Evolutionary conservation across 2,113 vertebrate species (phyloP), one percentile per base, ranked within the genome.

Genomic region (Galemys pyrenaicus): DNA sequence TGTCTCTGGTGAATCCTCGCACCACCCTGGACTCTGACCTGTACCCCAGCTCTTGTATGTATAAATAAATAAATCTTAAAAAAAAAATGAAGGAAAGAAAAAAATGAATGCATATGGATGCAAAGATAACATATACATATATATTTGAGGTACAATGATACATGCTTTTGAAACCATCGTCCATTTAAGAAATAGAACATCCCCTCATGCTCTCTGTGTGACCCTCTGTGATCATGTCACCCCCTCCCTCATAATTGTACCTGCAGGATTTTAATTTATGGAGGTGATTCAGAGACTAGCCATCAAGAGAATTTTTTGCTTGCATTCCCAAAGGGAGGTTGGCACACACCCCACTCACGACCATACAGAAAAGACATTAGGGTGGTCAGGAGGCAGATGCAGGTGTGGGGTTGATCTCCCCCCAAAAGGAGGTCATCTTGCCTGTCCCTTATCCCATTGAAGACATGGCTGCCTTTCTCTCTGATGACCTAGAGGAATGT

Each of bases 261-360:
- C 22, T 10, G 17, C 6, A 71, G 56, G 30, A 78, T 67, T 68
- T 56, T 94, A 65, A 54, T 28, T 78, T 28, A 41, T 60, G 7
- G 44, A 30, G 7, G 16, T 74, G 37, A 65, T 6, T 4, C 4
- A 87, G 41, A 80, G 35, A 44, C 39, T 30, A 74, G 44, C 58
- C 56, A 35, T 0, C 6, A 64, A 54, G 67, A 41, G 62, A 84
- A 49, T 51, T 44, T 24, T 67, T 37, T 32, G 26, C 71, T 73
- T 15, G 71, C 17, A 51, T 20, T 49, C 70, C 68, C 56, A 60
- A 60, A n/a, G 4, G 15, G 41, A 54, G 68, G 28, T 28, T 39
- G 44, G 32, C 11, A 5, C 2, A 2, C 39, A 24, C 0, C 10
- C 30, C 60, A n/a, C 7, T 2, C 13, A 19, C 22, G 41, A 58